phyloP scores from a whole-genome alignment of 2,888 invertebrate genomes.

The Ophion slaviceki region DNA sequence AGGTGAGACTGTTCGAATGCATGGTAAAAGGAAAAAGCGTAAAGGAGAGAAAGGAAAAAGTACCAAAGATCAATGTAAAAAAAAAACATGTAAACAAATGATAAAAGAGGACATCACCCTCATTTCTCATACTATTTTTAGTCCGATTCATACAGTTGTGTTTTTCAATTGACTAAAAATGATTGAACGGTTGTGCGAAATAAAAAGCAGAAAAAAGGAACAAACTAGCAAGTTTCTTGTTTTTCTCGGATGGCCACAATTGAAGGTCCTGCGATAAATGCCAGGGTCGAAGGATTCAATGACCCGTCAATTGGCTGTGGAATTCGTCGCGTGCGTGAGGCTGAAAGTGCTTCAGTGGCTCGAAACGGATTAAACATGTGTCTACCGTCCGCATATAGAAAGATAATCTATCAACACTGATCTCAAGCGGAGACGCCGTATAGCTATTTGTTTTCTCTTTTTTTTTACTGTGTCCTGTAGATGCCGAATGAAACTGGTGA shows the following conservation, averaged over 20 bases:
- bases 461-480: no score
- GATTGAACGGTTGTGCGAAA: not conserved
- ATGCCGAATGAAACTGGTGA: not conserved
- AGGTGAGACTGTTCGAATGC: no score
- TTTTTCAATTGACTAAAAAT: no score
- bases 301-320: not conserved
- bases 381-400: conserved; percentile 15
- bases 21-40: no score
- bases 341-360: conserved; percentile 2
- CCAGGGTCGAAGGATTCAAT: not conserved
- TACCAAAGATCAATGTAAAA: no score
- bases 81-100: no score
- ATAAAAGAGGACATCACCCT: no score
- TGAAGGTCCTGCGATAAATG: not conserved
- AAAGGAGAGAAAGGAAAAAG: no score
- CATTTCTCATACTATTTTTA: no score
- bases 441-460: not conserved
- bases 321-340: not conserved
- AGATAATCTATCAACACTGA: conserved; percentile 36
- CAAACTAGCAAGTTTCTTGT: not conserved
- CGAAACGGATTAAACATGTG: conserved; percentile 46
- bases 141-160: no score
- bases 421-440: not conserved
- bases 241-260: not conserved
- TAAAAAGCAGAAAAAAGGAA: not conserved